A percentile compares a stretch with the other conserved stretches of the same genome.
These are phyloP conservation scores for Aulostomus chinensis DNA, from an alignment of 2,797 vertebrate genomes.

Conservation along the genomic window DNA sequence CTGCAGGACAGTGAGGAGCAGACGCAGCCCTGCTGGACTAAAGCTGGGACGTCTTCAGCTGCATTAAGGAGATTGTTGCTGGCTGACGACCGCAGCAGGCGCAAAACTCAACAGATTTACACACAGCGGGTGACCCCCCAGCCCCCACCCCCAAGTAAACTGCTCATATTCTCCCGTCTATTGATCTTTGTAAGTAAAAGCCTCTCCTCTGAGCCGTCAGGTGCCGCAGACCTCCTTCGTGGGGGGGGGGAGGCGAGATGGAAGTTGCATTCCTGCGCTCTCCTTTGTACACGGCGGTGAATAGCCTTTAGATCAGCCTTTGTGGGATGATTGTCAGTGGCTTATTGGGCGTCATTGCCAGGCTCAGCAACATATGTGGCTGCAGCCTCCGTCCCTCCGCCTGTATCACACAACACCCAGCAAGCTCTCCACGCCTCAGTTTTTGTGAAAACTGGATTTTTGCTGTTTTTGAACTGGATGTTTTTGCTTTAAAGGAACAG, in stretches of 20 bases:
- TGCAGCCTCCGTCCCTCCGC: slow-evolving; percentile 45
- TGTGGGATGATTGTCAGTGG: slow-evolving; percentile 85
- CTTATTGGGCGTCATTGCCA: slow-evolving; percentile 85
- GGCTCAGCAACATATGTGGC: slow-evolving; percentile 79
- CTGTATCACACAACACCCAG: slow-evolving; percentile 34
- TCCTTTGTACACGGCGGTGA: slow-evolving; percentile 72
- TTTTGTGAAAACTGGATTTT: slow-evolving; percentile 23
- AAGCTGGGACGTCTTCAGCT: slow-evolving; percentile 36
- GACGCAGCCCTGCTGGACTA: slow-evolving; percentile 4
- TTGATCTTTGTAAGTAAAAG: slow-evolving; percentile 38
- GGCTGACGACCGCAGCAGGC: slow-evolving; percentile 53
- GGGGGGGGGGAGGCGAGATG: slow-evolving; percentile 19
- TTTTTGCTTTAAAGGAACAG: slow-evolving; percentile 47
- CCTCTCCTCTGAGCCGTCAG: slow-evolving; percentile 44
- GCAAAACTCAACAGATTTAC: slow-evolving; percentile 54
- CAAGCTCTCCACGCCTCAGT: slow-evolving; percentile 13
- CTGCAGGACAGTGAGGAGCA: slow-evolving; percentile 16
- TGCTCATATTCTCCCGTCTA: slow-evolving; percentile 9
- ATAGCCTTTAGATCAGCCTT: slow-evolving; percentile 80
- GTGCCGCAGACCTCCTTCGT: slow-evolving; percentile 46
- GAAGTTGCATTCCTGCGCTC: slow-evolving; percentile 74
- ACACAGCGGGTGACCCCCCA: slow-evolving; percentile 44
- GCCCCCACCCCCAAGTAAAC: not conserved
- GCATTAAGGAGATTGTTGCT: slow-evolving; percentile 61
- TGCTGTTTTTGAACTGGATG: slow-evolving; percentile 48